Base-by-base conservation (phyloP, 1,140 invertebrate genomes). In the Drosophila bocki region DNA sequence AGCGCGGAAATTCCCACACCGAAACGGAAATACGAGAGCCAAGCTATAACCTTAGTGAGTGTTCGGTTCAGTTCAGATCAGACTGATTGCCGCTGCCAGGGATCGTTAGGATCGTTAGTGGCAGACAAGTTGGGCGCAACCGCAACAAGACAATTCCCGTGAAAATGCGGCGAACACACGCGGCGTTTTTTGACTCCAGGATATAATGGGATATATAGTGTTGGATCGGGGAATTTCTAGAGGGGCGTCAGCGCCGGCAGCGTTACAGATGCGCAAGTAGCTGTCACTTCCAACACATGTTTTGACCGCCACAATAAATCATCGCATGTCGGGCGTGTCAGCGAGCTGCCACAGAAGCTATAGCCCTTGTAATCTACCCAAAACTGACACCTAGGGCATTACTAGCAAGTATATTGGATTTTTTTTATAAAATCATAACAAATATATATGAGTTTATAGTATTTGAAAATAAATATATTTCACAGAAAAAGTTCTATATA, bases 241-340 rank as follows among this genome's bases (percentile, higher is more conserved):
- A 35, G 65, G 82, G 79, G 83, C 82, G 69, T 69, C 78, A 71
- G 84, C 83, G 83, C 78, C 78, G 75, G 76, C 88, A 78, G 83
- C 74, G 74, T 85, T 85, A 82, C 78, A 91, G 86, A 91, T 91
- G 82, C 91, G 91, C 86, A 91, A 92, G 91, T 85, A 88, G 91
- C 91, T 92, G 91, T 92, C 91, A 92, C 70, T 92, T 92, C 91
- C 76, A 92, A 92, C 91, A 92, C 91, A 92, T 92, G 91, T 92
- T 92, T 92, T 92, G 91, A 92, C 91, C 91, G 81, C 83, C 53
- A 60, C 78, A 88, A 91, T 92, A 92, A 92, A 92, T 92, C 91
- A 92, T 92, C 86, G 68, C 63, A 74, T 85, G 78, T 82, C 90
- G 75, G 75, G 86, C 84, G 78, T 88, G 77, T 83, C 80, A 83